Conservation (phyloP, 1,140 invertebrate species). For the Cecropterus lyciades region DNA sequence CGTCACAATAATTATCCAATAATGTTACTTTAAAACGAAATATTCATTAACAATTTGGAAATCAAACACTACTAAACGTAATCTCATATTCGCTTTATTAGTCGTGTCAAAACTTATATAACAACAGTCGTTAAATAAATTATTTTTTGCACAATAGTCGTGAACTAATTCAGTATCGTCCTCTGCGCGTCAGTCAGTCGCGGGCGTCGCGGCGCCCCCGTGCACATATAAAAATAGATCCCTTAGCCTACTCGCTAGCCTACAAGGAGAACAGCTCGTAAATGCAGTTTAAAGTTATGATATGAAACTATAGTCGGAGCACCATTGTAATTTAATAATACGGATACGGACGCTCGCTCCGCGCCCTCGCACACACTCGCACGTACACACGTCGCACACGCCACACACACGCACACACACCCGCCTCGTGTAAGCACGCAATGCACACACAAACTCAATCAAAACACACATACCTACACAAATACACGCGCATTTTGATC, state of each 20-base stretch:
- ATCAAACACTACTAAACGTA: not conserved
- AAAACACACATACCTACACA: conserved; percentile 1
- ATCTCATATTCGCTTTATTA: conserved; percentile 49
- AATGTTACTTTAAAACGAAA: not conserved
- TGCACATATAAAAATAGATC: conserved; percentile 77
- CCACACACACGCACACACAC: not conserved
- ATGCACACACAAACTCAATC: not conserved
- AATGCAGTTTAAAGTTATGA: conserved; percentile 74
- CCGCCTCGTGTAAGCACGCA: not conserved
- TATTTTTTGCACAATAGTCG: conserved; percentile 47
- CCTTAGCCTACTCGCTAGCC: conserved; percentile 59
- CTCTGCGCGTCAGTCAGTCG: conserved; percentile 41
- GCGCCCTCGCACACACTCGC: conserved; percentile 1
- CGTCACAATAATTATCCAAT: not conserved
- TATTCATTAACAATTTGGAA: not conserved
- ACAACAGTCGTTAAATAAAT: conserved; percentile 66
- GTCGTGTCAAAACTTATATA: conserved; percentile 68
- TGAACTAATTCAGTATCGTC: conserved; percentile 43
- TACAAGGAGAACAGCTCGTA: conserved; percentile 68
- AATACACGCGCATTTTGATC: not conserved
- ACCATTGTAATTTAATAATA: conserved; percentile 63
- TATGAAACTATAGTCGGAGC: conserved; percentile 78
- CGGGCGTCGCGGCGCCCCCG: conserved; percentile 37
- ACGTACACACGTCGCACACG: not conserved
- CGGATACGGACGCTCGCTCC: conserved; percentile 11